Base-by-base conservation (phyloP, 2,113 vertebrate genomes). In the Vulpes ferrilata region DNA sequence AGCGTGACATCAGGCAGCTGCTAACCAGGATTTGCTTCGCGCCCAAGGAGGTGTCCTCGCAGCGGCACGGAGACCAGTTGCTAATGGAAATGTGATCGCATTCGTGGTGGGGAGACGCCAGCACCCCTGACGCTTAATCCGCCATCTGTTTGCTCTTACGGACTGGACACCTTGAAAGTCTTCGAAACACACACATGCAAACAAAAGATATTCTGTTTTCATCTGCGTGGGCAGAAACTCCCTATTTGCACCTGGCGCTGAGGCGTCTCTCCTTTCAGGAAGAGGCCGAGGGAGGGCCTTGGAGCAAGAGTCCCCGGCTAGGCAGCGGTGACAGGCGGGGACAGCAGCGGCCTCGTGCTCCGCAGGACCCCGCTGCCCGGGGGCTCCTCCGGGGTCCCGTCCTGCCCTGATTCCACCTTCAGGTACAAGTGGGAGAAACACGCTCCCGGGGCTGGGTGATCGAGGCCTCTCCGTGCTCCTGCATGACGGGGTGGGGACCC, bases 101-200 rank as follows among this genome's bases (percentile, higher is more conserved):
- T 74, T 51, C 51, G 57, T 22, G 30, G 64, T 60, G 73, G 69
- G 20, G 38, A 93, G 23, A 95, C 30, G 74, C 67, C 35, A 57
- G 71, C 51, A 53, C 35, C 25, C 25, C 23, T 30, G 13, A 25
- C 51, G 43, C 92, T 93, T 83, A 35, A 59, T 32, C n/a, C 1
- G 17, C 60, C 81, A 89, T 95, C 60, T 94, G 91, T 93, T 62
- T 23, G 0, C 93, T 93, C 78, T 97, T 87, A 81, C 11, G 57
- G 20, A 53, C 27, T 35, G 57, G n/a, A 87, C 51, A 74, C 11
- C 57, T 92, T 81, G 74, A 93, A 97, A 60, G 38, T 32, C 92
- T 92, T 88, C 16, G 69, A 51, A 51, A 57, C 17, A n/a, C 30
- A 65, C 32, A 48, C 35, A 22, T 55, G 62, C 62, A 83, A 93